These are phyloP conservation scores for Tachysurus fulvidraco DNA, from an alignment of 2,113 vertebrate genomes.

Conservation along the genomic window DNA sequence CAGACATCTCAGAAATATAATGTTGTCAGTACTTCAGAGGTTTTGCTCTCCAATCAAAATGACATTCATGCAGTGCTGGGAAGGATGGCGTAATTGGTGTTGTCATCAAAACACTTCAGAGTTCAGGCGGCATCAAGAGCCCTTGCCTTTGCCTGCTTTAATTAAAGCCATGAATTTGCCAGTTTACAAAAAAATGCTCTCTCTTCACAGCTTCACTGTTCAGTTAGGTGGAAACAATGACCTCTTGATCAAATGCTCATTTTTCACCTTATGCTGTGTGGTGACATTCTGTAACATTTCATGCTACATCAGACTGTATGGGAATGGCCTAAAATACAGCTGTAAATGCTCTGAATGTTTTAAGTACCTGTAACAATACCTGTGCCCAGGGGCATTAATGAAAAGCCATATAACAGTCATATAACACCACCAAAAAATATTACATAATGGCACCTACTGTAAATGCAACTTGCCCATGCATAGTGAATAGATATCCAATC, in stretches of 20 bases:
- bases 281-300: constrained; percentile 47
- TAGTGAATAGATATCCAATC: neutral
- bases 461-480: neutral
- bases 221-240: constrained; percentile 31
- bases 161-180: constrained; percentile 53
- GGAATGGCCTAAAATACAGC: neutral
- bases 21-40: neutral
- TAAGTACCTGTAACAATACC: constrained; percentile 8
- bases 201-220: constrained; percentile 32
- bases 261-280: constrained; percentile 37
- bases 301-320: constrained; percentile 8
- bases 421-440: neutral
- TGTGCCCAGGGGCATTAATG: neutral
- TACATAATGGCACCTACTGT: neutral
- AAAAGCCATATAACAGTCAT: constrained; percentile 1
- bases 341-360: neutral
- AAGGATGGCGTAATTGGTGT: constrained; percentile 52
- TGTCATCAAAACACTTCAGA: constrained; percentile 60
- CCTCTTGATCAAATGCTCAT: constrained; percentile 36
- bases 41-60: constrained; percentile 45
- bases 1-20: constrained; percentile 17
- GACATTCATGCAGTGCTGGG: constrained; percentile 27
- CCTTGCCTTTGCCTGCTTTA: constrained; percentile 44
- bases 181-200: constrained; percentile 8
- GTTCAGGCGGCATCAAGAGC: constrained; percentile 45